Evolutionary conservation across 2,797 vertebrate species (phyloP).

Genomic region (Aulostomus chinensis): DNA sequence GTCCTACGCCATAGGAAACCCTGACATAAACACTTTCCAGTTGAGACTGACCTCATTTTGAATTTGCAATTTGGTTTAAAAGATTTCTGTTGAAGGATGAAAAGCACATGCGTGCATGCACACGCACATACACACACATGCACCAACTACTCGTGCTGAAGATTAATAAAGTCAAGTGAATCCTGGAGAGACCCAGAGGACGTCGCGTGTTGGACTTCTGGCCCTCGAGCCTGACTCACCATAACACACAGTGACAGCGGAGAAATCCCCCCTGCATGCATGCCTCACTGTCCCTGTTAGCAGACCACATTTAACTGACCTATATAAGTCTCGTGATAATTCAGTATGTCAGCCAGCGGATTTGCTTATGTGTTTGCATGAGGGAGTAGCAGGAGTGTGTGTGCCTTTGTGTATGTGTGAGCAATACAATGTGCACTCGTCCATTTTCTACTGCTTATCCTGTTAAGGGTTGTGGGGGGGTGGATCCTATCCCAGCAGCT

Average conservation of each 20-base stretch:
- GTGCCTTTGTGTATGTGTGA: background rate
- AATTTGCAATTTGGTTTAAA: no score
- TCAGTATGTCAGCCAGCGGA: slow-evolving; percentile 46
- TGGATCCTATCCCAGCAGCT: no score
- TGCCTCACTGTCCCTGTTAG: slow-evolving; percentile 26
- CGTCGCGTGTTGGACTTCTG: slow-evolving; percentile 44
- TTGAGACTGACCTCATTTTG: slow-evolving; percentile 29
- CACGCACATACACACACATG: background rate
- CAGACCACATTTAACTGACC: slow-evolving; percentile 49
- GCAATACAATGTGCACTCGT: background rate
- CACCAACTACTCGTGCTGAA: slow-evolving; percentile 1
- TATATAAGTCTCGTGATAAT: slow-evolving; percentile 55
- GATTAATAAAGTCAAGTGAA: slow-evolving; percentile 14
- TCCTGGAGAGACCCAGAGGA: slow-evolving; percentile 16
- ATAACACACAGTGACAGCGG: slow-evolving; percentile 17
- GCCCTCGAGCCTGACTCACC: slow-evolving; percentile 14
- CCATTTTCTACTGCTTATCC: no score
- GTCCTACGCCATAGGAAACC: no score
- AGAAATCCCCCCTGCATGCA: slow-evolving; percentile 48
- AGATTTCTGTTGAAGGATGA: no score
- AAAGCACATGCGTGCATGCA: no score
- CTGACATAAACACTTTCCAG: no score
- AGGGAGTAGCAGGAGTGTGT: background rate
- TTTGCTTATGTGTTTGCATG: slow-evolving; percentile 16
- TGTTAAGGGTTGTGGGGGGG: no score